A percentile compares a stretch with the other conserved stretches of the same genome.
Evolutionary conservation across 2,113 vertebrate species (phyloP).

Genomic region (Tragelaphus buxtoni): DNA sequence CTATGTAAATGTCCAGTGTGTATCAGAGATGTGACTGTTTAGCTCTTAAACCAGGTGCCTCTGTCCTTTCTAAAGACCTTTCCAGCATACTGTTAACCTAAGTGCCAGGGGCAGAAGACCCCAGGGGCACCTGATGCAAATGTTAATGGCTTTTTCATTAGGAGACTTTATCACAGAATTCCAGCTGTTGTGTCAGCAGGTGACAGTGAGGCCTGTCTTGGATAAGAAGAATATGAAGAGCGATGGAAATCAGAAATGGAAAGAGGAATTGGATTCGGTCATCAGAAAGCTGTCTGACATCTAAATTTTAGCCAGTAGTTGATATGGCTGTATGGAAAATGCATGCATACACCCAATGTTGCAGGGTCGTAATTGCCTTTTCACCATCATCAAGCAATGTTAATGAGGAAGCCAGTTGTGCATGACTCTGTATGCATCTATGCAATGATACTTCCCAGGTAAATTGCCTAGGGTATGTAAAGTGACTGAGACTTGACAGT

Average conservation of each 20-base stretch:
- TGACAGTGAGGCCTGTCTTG: constrained; percentile 14
- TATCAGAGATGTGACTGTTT: background rate
- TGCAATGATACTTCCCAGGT: background rate
- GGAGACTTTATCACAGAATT: background rate
- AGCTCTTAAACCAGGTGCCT: constrained; percentile 20
- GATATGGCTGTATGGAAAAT: background rate
- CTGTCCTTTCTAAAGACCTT: constrained; percentile 39
- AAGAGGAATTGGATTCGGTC: background rate
- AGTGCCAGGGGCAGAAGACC: background rate
- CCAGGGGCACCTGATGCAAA: background rate
- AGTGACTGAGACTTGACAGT: background rate
- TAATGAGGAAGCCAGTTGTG: background rate
- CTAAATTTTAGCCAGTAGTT: background rate
- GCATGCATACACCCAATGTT: background rate
- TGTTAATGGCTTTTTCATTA: constrained; percentile 44
- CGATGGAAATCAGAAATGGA: constrained; percentile 12
- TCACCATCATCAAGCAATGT: background rate
- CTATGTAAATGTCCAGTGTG: background rate
- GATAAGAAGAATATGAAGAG: background rate
- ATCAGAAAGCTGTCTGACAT: background rate
- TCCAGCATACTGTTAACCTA: background rate
- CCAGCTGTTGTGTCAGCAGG: background rate
- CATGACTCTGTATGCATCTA: background rate
- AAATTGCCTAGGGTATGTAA: background rate
- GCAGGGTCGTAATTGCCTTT: background rate